phyloP scores from a whole-genome alignment of 2,888 invertebrate genomes.

The Gibbula magus region DNA sequence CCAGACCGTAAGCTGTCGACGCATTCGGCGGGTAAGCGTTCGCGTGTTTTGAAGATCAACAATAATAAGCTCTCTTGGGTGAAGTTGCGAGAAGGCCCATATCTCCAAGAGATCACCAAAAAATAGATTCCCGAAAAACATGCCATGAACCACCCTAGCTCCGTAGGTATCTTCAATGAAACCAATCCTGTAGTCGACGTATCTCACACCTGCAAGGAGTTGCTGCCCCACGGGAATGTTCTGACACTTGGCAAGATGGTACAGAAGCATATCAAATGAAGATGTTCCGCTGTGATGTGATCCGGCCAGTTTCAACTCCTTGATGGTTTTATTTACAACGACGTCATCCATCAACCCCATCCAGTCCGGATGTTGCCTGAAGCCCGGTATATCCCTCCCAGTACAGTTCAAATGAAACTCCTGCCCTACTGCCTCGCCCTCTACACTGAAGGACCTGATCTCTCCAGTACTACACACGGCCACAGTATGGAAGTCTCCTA shows the following conservation, averaged over 20 bases:
- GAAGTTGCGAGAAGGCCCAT: conserved; percentile 9
- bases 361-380: background rate
- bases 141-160: conserved; percentile 1
- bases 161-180: background rate
- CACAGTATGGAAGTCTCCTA: background rate
- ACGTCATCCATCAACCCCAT: background rate
- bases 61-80: background rate
- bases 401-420: background rate
- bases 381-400: background rate
- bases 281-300: conserved; percentile 4
- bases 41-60: background rate
- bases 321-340: background rate
- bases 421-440: background rate
- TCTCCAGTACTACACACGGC: background rate
- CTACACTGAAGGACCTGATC: background rate
- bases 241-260: conserved; percentile 14
- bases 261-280: background rate
- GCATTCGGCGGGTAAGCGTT: background rate
- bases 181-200: background rate
- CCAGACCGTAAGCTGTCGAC: background rate
- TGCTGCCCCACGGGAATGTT: conserved; percentile 1
- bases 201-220: background rate
- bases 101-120: background rate
- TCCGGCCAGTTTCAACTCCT: background rate
- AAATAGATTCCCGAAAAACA: background rate